Base-by-base conservation (phyloP, 2,113 vertebrate genomes). In the Asarcornis scutulata region DNA sequence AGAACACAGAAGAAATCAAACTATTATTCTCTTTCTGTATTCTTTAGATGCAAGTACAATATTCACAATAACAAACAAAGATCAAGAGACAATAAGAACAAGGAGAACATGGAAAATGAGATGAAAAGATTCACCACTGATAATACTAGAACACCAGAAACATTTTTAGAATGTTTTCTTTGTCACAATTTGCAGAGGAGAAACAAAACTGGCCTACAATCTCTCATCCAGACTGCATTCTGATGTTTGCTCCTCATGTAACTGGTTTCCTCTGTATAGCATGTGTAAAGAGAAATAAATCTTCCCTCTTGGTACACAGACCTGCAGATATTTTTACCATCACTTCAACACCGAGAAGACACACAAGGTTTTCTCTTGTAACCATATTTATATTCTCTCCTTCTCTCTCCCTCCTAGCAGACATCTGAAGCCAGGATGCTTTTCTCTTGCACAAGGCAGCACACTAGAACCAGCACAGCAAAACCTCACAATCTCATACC, bases 371-470 rank as follows among this genome's bases (percentile, higher is more conserved):
- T 75, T 84, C 36, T 63, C 7, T 17, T 31, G 48, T 42, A 40
- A 32, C 10, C 4, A 2, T 11, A 20, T 55, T 11, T n/a, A 9
- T 11, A 58, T 63, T 23, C 53, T 7, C 29, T 67, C 36, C 69
- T 76, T 23, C 58, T 17, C 22, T 16, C n/a, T 36, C 13, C 48
- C n/a, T n/a, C 26, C 32, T 1, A 0, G 17, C 14, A 62, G 29
- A 31, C 1, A 1, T 7, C 22, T 21, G n/a, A 42, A 72, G 20
- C 18, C 25, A 11, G 23, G 8, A 14, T 69, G 27, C 76, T 60
- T 29, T 13, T 32, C 23, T 32, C 38, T 79, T 0, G 0, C 63
- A 7, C 13, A 4, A 9, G 32, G 23, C 1, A 3, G 31, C 22
- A 17, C 13, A 12, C 3, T 1, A 63, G 15, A 32, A 17, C 17